phyloP scores from a whole-genome alignment of 1,140 invertebrate species.

The Hyles euphorbiae region DNA sequence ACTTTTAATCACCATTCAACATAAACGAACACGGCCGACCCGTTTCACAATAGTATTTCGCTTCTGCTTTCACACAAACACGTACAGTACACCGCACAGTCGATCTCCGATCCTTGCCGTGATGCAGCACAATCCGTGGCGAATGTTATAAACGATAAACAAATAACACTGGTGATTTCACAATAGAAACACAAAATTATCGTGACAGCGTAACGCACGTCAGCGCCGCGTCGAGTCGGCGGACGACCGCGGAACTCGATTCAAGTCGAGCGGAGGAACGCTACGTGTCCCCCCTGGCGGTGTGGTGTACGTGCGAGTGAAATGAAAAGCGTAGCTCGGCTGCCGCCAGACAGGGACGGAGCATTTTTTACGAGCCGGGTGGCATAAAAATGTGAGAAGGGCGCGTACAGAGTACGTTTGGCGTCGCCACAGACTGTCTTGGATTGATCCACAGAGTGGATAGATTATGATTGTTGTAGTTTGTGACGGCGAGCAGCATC shows the following conservation, averaged over 20 bases:
- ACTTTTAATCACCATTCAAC: constrained; percentile 72
- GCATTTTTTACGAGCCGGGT: constrained; percentile 32
- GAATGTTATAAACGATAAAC: constrained; percentile 55
- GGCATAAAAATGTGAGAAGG: constrained; percentile 61
- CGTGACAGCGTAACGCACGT: constrained; percentile 53
- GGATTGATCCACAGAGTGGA: constrained; percentile 50
- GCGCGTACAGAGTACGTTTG: constrained; percentile 43
- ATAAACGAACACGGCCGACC: constrained; percentile 59
- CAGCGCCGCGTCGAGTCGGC: constrained; percentile 67
- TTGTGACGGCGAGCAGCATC: constrained; percentile 30
- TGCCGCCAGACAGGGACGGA: constrained; percentile 7
- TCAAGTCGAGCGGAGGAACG: constrained; percentile 37
- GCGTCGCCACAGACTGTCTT: constrained; percentile 34
- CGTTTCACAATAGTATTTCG: constrained; percentile 54
- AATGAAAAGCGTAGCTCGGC: constrained; percentile 24
- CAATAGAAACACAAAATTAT: constrained; percentile 54
- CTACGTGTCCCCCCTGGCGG: constrained; percentile 53
- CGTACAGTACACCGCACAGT: constrained; percentile 55
- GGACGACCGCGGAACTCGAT: constrained; percentile 61
- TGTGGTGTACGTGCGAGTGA: constrained; percentile 36
- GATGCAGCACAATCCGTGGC: constrained; percentile 55
- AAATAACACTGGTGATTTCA: constrained; percentile 69
- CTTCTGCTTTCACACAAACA: constrained; percentile 48
- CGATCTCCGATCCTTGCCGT: constrained; percentile 41
- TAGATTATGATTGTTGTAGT: constrained; percentile 50